Percentiles rank a stretch among this genome's conserved stretches.
Conservation (phyloP, 2,888 invertebrate species). For the Machimus atricapillus region DNA sequence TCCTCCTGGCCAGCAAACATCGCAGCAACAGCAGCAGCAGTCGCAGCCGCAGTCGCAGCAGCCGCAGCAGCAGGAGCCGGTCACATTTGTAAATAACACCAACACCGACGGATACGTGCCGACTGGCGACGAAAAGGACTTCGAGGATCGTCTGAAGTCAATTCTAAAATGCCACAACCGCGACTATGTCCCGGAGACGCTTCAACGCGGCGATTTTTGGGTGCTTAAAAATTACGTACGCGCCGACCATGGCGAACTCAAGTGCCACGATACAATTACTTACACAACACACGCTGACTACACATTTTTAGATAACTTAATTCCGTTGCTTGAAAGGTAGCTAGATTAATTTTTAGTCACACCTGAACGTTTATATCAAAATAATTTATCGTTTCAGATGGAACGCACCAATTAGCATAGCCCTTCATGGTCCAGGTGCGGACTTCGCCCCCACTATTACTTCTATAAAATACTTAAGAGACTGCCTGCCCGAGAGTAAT, state of each 20-base stretch:
- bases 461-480: conserved; percentile 81
- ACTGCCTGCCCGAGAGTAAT: conserved; percentile 72
- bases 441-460: conserved; percentile 81
- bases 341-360: not conserved
- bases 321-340: conserved; percentile 79
- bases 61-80: conserved; percentile 23
- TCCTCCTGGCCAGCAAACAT: not conserved
- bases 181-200: conserved; percentile 67
- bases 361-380: not conserved
- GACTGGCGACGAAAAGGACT: conserved; percentile 60
- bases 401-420: conserved; percentile 87
- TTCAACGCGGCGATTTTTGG: conserved; percentile 85
- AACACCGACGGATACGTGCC: conserved; percentile 57
- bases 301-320: conserved; percentile 88
- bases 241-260: conserved; percentile 72
- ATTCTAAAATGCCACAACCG: conserved; percentile 71
- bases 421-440: conserved; percentile 85
- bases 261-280: conserved; percentile 85
- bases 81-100: conserved; percentile 55
- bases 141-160: conserved; percentile 59
- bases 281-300: conserved; percentile 93
- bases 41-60: not conserved
- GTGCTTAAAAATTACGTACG: conserved; percentile 86
- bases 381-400: conserved; percentile 65
- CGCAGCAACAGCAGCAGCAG: not conserved